Conservation (phyloP, 2,797 vertebrate species). For the Balearica regulorum region DNA sequence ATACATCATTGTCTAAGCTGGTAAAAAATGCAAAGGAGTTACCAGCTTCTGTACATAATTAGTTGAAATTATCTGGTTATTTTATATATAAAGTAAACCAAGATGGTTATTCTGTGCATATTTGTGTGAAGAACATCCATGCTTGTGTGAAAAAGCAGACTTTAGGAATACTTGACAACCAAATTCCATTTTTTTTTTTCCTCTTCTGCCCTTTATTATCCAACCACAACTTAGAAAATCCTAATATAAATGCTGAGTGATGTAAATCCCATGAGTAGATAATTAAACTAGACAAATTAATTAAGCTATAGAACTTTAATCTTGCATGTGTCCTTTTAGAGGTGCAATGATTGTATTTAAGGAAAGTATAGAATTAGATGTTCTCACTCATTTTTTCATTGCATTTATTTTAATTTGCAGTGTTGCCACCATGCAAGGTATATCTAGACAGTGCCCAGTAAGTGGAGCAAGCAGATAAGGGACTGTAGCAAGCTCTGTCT, state of each 20-base stretch:
- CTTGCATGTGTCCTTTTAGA: not conserved
- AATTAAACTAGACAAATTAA: not conserved
- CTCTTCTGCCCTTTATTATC: not conserved
- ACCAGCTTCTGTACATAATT: not conserved
- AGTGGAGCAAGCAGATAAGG: not conserved
- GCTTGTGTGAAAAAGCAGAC: not conserved
- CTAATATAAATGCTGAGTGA: not conserved
- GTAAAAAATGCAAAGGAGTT: not conserved
- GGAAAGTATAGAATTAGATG: not conserved
- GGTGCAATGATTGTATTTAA: not conserved
- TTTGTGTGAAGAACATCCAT: not conserved
- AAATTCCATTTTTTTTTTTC: not conserved
- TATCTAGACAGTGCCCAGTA: not conserved
- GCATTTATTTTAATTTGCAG: not conserved
- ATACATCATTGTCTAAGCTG: not conserved
- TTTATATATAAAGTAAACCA: not conserved
- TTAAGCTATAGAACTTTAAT: not conserved
- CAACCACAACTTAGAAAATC: not conserved
- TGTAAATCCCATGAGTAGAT: not conserved
- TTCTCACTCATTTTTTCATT: not conserved
- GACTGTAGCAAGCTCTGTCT: not conserved
- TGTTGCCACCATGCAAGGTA: not conserved
- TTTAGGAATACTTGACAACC: not conserved
- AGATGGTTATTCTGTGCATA: not conserved
- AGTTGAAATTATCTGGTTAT: not conserved